Evolutionary conservation across 1,140 invertebrate genomes (phyloP), one percentile per base, ranked within the genome.

Genomic region (Drosophila bocqueti): DNA sequence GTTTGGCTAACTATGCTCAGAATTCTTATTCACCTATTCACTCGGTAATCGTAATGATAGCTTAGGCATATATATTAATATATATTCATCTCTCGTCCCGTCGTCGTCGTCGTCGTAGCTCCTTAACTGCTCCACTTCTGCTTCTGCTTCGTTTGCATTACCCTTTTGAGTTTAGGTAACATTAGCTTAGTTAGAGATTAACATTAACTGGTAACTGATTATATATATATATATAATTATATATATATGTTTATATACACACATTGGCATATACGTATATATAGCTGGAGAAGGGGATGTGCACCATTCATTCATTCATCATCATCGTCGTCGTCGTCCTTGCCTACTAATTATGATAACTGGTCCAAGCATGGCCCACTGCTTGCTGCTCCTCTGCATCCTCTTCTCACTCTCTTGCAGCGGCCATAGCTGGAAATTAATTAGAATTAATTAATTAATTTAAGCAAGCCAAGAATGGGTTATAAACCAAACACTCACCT

Each of bases 331-430:
- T 87, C 52, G 21, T 40, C 54, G 69, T 89, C 36, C 29, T 89
- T 90, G 78, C 78, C 85, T 89, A 89, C 81, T 79, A 84, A 57
- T 62, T 82, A 83, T 89, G 85, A 87, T 87, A 89, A 89, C 85
- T 89, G 84, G 85, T 89, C 85, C 84, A 90, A 89, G 85, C 81
- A 34, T 68, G 55, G 69, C 54, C 52, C 15, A 45, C 66, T 75
- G 31, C 58, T 31, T 38, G 7, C 18, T 36, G 21, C 13, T 11
- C 24, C 45, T 31, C 45, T 31, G 8, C 2, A 31, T 31, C 31
- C 31, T 31, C 24, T n/a, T 31, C 24, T n/a, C 26, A 24, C 21
- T 29, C 11, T 49, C 29, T 36, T n/a, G 50, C 74, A 65, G 45
- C 79, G 62, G 68, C 66, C 58, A 62, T 63, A 79, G 64, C 84